Evolutionary conservation across 1,140 invertebrate genomes (phyloP), one percentile per base, ranked within the genome.

Genomic region (Potamilus streckersoni): DNA sequence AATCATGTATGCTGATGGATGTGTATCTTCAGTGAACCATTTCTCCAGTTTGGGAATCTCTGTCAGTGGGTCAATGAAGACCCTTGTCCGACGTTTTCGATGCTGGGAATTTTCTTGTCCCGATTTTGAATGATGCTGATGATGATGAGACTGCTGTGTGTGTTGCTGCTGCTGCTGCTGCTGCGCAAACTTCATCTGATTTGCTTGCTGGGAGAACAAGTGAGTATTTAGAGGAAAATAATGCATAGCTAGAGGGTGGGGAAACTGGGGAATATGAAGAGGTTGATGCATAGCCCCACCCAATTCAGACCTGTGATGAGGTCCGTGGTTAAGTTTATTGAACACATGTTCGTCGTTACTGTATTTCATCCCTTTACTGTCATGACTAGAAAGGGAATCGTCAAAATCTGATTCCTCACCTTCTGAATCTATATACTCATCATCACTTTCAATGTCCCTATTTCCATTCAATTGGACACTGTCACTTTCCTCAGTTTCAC

Each of bases 1-100:
- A 82, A 99, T 98, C 83, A 98, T 92, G 91, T 97, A 97, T 88
- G 98, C 97, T 80, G 96, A 97, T 61, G 97, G 97, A 91, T 99
- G 97, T 49, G 97, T 98, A 91, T 98, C 98, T 86, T 96, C 93
- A n/a, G 94, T 93, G 87, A 99, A 99, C 97, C 97, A 99, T 85
- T 96, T 95, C 88, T 99, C 97, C 73, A 99, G 91, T 80, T 96
- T 93, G 8, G 97, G 97, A 65, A 99, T 97, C 92, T 99, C 98
- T 31, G 96, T 97, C 17, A 98, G 96, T 0, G 97, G 98, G 91
- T 99, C 98, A 81, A 99, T 99, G 89, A 99, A 99, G n/a, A 97
- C 98, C 76, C 98, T 93, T 89, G 98, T 98, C 58, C 97, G 93
- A 89, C 96, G 92, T 69, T 96, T 93, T 87, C 86, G 81, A 63